phyloP scores from a whole-genome alignment of 2,113 vertebrate genomes.

The Rhipidura dahli region DNA sequence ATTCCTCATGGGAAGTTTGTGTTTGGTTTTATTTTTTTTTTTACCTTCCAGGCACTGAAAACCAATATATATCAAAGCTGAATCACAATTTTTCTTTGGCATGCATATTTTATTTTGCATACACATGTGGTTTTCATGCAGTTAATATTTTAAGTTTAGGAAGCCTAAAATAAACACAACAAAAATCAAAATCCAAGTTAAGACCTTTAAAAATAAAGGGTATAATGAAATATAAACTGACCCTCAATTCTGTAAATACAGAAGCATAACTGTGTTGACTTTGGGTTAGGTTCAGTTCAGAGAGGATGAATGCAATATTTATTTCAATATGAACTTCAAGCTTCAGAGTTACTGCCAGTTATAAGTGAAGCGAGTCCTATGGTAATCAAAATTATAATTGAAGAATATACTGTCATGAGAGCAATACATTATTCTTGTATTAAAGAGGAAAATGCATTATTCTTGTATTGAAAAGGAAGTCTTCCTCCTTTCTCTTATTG shows the following conservation, averaged over 20 bases:
- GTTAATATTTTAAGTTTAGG: slow-evolving; percentile 51
- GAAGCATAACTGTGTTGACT: slow-evolving; percentile 41
- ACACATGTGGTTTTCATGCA: slow-evolving; percentile 2
- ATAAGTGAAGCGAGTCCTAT: slow-evolving; percentile 3
- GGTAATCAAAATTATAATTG: slow-evolving; percentile 23
- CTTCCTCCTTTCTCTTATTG: not conserved
- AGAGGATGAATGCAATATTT: slow-evolving; percentile 35
- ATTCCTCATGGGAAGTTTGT: not conserved
- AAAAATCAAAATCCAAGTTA: slow-evolving; percentile 16
- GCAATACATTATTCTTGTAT: not conserved
- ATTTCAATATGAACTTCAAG: slow-evolving; percentile 25
- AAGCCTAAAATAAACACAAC: slow-evolving; percentile 27
- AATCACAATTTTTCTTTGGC: not conserved
- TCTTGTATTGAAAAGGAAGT: not conserved
- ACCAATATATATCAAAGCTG: not conserved
- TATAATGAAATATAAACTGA: slow-evolving; percentile 41
- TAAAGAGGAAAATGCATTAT: not conserved
- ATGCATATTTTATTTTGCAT: slow-evolving; percentile 24
- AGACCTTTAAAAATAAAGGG: slow-evolving; percentile 53
- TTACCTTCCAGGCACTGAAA: not conserved
- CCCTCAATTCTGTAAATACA: slow-evolving; percentile 42
- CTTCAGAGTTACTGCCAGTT: not conserved
- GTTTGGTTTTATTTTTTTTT: not conserved
- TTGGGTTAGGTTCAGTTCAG: slow-evolving; percentile 44
- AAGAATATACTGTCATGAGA: not conserved